Evolutionary conservation across 2,797 vertebrate genomes (phyloP), one percentile per base, ranked within the genome.

Genomic region (Leontocebus nigricollis): DNA sequence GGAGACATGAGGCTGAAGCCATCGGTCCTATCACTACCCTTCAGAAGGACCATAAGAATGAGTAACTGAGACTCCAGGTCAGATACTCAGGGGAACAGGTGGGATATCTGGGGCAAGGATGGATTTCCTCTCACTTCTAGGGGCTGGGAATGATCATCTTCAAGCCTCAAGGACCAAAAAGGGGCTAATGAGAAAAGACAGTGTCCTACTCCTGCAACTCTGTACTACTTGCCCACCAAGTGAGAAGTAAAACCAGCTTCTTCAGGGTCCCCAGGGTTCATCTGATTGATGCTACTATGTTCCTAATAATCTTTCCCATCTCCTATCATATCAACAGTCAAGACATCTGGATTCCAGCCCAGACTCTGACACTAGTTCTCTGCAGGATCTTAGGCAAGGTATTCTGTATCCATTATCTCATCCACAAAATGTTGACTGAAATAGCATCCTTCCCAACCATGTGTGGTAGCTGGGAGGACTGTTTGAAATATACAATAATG

Each of bases 401-500:
- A 12, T 44, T 72, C 30, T 2, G 0, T 57, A 57, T 27, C 73
- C 39, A 22, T 64, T 81, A 44, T 75, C 67, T 72, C 75, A 67
- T 48, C 85, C 57, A 44, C 30, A 88, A 81, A 92, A 90, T 46
- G 10, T 61, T 50, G 59, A 70, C 20, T 9, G 90, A 44, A 95
- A 79, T 57, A n/a, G 22, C 72, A 36, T 52, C 26, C n/a, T 90
- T 72, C 12, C 2, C 52, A 46, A 36, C 19, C 6, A n/a, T 24
- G 8, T 7, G 22, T 1, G 15, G 73, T 70, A 33, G 48, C 4
- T 44, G 33, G 39, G 41, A 95, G 39, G 72, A 39, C 30, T 67
- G 57, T 72, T 88, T 90, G 57, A 90, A 96, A 80, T 48, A 80
- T 17, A 61, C 10, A 86, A 80, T 76, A 30, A 89, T n/a, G 57